Conservation (phyloP, 2,888 invertebrate species). For the Nemapogon koenigi region DNA sequence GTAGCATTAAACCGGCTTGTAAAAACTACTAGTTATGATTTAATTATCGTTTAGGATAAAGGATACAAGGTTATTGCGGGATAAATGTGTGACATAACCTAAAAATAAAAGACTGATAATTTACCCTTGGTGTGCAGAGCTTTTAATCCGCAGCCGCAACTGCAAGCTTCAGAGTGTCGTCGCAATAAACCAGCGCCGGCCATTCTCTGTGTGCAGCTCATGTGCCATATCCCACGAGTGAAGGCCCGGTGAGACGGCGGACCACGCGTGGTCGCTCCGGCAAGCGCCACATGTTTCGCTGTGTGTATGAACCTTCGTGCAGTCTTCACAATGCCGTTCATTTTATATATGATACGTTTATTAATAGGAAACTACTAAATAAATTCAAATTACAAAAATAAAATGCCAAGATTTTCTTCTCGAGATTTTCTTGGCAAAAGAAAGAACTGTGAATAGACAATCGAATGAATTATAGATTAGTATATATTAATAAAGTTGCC, state of each 20-base stretch:
- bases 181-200: slow-evolving; percentile 49
- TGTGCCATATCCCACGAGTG: slow-evolving; percentile 76
- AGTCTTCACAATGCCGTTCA: slow-evolving; percentile 74
- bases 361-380: neutral
- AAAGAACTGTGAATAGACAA: no score
- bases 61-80: no score
- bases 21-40: no score
- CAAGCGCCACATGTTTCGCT: slow-evolving; percentile 37
- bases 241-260: slow-evolving; percentile 68
- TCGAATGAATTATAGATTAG: no score
- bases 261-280: slow-evolving; percentile 39
- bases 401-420: no score
- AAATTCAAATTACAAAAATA: slow-evolving; percentile 2
- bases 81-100: slow-evolving; percentile 51
- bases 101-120: slow-evolving; percentile 26
- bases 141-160: slow-evolving; percentile 71
- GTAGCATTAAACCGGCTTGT: no score
- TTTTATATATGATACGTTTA: slow-evolving; percentile 34
- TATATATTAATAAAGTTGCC: no score
- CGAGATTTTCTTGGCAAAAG: no score
- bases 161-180: slow-evolving; percentile 68
- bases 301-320: slow-evolving; percentile 59
- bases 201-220: slow-evolving; percentile 59
- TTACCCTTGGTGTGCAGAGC: slow-evolving; percentile 76
- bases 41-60: no score